Percentiles rank a stretch among this genome's conserved stretches.
These are phyloP conservation scores for Catamblyrhynchus diadema DNA, from an alignment of 2,797 vertebrate species.

Conservation along the genomic window DNA sequence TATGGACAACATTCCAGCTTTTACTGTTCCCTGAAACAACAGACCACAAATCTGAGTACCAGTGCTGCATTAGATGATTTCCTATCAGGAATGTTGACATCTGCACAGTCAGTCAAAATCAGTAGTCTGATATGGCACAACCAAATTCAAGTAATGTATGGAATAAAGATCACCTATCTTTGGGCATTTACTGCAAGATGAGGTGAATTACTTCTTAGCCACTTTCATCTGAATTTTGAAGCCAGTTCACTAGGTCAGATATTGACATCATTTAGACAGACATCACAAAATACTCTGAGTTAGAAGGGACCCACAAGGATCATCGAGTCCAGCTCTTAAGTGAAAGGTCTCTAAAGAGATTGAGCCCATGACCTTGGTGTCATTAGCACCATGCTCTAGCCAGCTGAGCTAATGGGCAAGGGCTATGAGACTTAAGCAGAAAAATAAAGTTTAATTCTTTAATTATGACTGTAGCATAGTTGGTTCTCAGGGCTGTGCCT, in stretches of 20 bases:
- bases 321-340: fast-evolving
- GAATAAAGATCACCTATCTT: not conserved
- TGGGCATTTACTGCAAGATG: not conserved
- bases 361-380: not conserved
- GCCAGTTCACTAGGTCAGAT: not conserved
- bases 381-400: not conserved
- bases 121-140: not conserved
- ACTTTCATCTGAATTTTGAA: not conserved
- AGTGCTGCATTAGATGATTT: not conserved
- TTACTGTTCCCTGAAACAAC: not conserved
- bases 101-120: not conserved
- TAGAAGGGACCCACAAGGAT: not conserved
- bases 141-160: not conserved
- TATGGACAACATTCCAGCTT: not conserved
- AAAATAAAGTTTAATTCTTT: not conserved
- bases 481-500: not conserved
- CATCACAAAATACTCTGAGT: not conserved
- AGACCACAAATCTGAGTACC: not conserved
- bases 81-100: not conserved
- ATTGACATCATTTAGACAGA: not conserved
- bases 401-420: not conserved
- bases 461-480: not conserved
- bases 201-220: not conserved
- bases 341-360: not conserved
- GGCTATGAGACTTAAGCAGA: not conserved